phyloP scores from a whole-genome alignment of 2,888 invertebrate genomes.

The Agrochola circellaris region DNA sequence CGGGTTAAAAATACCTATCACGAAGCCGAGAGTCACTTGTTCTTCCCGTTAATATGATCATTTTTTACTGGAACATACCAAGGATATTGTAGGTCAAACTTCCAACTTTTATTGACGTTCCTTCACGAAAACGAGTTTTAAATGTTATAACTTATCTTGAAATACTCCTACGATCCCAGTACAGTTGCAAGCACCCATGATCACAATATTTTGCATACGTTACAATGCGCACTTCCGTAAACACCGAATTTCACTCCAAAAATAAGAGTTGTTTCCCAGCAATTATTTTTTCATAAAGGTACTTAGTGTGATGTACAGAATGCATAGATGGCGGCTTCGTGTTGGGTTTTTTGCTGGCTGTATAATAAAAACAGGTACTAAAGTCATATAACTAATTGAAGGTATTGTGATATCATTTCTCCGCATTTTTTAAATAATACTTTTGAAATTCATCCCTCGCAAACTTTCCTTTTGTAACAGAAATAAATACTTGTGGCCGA shows the following conservation, averaged over 20 bases:
- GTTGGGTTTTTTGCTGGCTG: not conserved
- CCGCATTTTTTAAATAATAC: not conserved
- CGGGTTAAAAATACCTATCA: not conserved
- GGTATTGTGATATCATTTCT: not conserved
- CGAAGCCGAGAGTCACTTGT: not conserved
- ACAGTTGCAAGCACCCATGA: too few relatives aligned
- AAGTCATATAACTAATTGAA: not conserved
- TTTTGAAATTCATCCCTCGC: not conserved
- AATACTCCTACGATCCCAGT: too few relatives aligned
- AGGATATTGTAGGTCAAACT: too few relatives aligned
- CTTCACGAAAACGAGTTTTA: too few relatives aligned
- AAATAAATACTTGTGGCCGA: conserved; percentile 4
- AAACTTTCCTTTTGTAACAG: not conserved
- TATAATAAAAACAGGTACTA: not conserved
- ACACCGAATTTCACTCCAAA: too few relatives aligned
- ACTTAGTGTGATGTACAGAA: not conserved
- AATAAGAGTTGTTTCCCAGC: not conserved
- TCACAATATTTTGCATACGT: too few relatives aligned
- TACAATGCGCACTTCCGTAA: too few relatives aligned
- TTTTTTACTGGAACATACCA: too few relatives aligned
- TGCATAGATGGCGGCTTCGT: not conserved
- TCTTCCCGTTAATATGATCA: too few relatives aligned
- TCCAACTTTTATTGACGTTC: too few relatives aligned
- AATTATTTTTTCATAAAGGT: not conserved
- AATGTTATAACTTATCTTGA: too few relatives aligned